Conservation (phyloP, 2,888 invertebrate genomes). For the Alloscopus bannaensis region DNA sequence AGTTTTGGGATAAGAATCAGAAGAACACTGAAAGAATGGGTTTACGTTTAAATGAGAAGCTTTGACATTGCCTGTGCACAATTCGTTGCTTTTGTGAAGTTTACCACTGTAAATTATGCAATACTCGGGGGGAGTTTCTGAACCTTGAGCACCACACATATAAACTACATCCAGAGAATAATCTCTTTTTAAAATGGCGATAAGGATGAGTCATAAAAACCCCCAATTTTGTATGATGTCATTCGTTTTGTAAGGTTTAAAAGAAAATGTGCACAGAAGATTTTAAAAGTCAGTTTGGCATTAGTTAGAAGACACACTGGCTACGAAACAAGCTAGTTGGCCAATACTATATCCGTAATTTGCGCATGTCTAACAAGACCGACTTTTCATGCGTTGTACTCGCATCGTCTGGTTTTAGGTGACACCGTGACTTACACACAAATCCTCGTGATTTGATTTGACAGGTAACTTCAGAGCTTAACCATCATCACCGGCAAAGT, state of each 20-base stretch:
- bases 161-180: too few species aligned
- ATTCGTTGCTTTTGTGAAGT: background rate
- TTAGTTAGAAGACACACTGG: background rate
- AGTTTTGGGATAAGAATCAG: background rate
- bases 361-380: too few species aligned
- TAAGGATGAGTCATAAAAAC: too few species aligned
- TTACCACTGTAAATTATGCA: too few species aligned
- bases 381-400: background rate
- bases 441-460: slow-evolving; percentile 28
- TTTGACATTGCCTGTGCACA: background rate
- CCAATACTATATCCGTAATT: background rate
- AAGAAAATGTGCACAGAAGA: too few species aligned
- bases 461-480: slow-evolving; percentile 40
- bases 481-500: background rate
- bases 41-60: background rate
- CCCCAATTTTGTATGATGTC: too few species aligned
- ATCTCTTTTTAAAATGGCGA: too few species aligned
- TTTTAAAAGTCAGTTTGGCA: background rate
- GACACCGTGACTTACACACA: background rate
- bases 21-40: background rate
- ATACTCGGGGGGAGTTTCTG: too few species aligned
- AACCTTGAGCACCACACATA: too few species aligned
- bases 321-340: background rate
- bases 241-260: too few species aligned
- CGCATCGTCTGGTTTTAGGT: background rate